Conservation (phyloP, 2,113 vertebrate species). For the Oxyura jamaicensis region DNA sequence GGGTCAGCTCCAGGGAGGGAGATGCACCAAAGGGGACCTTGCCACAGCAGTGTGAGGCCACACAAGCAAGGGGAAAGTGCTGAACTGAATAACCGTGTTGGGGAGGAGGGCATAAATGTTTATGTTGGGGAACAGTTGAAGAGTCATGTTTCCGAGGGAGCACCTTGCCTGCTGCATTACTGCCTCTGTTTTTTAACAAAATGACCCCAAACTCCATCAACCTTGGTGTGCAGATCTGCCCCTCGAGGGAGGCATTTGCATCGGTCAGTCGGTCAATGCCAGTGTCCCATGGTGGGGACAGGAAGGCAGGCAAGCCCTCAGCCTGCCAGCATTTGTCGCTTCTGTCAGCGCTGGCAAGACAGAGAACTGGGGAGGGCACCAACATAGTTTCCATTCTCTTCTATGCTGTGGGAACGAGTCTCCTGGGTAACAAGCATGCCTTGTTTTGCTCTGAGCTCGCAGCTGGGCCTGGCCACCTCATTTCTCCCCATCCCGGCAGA, state of each 20-base stretch:
- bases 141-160: background rate
- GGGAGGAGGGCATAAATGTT: background rate
- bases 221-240: background rate
- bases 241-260: background rate
- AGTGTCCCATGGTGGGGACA: background rate
- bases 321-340: slow-evolving; percentile 50
- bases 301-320: background rate
- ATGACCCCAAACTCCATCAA: background rate
- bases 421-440: slow-evolving; percentile 59
- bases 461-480: slow-evolving; percentile 15
- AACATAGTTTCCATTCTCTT: slow-evolving; percentile 68
- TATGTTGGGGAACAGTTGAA: background rate
- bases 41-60: background rate
- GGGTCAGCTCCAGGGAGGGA: background rate
- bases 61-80: background rate
- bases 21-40: background rate
- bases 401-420: slow-evolving; percentile 57
- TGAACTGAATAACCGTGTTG: background rate
- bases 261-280: slow-evolving; percentile 29
- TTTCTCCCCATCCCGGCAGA: background rate
- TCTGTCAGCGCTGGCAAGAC: slow-evolving; percentile 50
- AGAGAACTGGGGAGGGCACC: slow-evolving; percentile 19
- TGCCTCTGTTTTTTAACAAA: background rate
- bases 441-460: slow-evolving; percentile 45
- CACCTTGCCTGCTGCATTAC: background rate